These are phyloP conservation scores for Drosophila kohkoa DNA, from an alignment of 1,140 invertebrate genomes.

Conservation along the genomic window DNA sequence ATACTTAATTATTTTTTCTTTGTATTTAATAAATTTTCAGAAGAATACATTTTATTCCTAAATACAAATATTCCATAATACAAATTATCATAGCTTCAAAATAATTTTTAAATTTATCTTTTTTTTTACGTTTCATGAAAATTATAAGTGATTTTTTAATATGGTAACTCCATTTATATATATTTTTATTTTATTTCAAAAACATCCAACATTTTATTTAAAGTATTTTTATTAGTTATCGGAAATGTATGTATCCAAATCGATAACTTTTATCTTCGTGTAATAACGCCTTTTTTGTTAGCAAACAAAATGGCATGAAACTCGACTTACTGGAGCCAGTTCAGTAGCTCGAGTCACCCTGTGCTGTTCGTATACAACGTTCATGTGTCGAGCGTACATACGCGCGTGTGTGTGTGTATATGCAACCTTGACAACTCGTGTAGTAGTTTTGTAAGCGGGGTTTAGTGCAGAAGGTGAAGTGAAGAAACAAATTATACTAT, in stretches of 20 bases:
- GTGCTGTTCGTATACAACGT: conserved; percentile 28
- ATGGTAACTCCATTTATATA: too few relatives aligned
- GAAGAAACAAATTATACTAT: conserved; percentile 31
- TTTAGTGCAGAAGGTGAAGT: conserved; percentile 50
- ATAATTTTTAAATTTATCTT: too few relatives aligned
- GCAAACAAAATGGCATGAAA: not conserved
- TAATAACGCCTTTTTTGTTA: conserved; percentile 1
- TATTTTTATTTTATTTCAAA: not conserved
- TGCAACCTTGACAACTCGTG: conserved; percentile 48
- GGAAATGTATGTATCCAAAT: not conserved
- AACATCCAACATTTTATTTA: not conserved
- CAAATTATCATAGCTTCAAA: too few relatives aligned
- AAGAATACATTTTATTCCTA: too few relatives aligned
- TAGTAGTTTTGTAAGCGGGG: conserved; percentile 44
- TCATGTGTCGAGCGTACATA: conserved; percentile 16
- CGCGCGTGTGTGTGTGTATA: conserved; percentile 25
- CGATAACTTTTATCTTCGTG: conserved; percentile 17
- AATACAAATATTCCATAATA: too few relatives aligned
- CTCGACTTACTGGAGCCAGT: conserved; percentile 1
- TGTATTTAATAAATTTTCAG: too few relatives aligned
- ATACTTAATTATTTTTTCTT: too few relatives aligned
- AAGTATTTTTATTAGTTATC: not conserved
- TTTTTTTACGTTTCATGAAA: too few relatives aligned
- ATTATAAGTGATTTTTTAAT: too few relatives aligned
- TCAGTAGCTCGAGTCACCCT: conserved; percentile 25